Base-by-base conservation (phyloP, 1,140 invertebrate species). In the Acromyrmex echinatior region DNA sequence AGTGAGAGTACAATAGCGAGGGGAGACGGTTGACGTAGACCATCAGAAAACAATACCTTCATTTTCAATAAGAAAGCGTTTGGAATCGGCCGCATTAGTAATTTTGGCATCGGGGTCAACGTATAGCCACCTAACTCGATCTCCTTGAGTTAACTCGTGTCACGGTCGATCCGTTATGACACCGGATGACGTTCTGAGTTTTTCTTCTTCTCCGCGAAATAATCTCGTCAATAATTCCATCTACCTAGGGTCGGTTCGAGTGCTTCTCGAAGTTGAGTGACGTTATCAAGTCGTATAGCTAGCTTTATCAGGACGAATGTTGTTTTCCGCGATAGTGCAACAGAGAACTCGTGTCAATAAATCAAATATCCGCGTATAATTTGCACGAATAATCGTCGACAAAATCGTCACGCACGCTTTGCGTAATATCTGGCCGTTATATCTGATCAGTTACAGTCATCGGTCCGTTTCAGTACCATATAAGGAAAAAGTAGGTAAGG, bases 401-500 rank as follows among this genome's bases (percentile, higher is more conserved):
- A 12, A 78, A 62, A 78, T 86, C 63, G 53, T 39, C 16, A 39
- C 58, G 66, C 63, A 71, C 76, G 70, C 78, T 45, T 93, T 92
- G 87, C 91, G 88, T 89, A 92, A 93, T 88, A 87, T 88, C 86
- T 31, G 91, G 90, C 91, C 87, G 68, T 87, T 82, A 78, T 68
- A 88, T 91, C 81, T 80, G 71, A 86, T 84, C 70, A 18, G 80
- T 35, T 71, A 86, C 86, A 78, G 65, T 88, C 86, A 88, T 91
- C 88, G 78, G 90, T 88, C 87, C 39, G 86, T 56, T 89, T 90
- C 87, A 62, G 53, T 90, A 92, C 93, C 94, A 88, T 94, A 92
- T 94, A 94, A 88, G 93, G 93, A 90, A 93, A 91, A 94, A 94
- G 92, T 94, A 92, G 93, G 94, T 94, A 94, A 94, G 93, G 93